These are phyloP conservation scores for Agrochola litura DNA, from an alignment of 2,888 invertebrate species.

Conservation along the genomic window DNA sequence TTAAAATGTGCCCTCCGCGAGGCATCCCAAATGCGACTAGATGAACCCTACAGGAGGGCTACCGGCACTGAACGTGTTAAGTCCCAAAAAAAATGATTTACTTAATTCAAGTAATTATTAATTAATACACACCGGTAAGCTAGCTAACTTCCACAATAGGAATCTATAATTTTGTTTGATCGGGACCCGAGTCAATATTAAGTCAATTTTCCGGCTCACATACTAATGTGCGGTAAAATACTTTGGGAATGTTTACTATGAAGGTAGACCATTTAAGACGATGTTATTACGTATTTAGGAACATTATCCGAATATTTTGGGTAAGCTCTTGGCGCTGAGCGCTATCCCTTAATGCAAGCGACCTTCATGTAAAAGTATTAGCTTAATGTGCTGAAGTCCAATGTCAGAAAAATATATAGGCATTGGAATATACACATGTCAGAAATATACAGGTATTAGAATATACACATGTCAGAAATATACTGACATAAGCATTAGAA, in stretches of 20 bases:
- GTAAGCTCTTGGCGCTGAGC: constrained; percentile 21
- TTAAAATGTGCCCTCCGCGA: too few species aligned
- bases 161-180: constrained; percentile 54
- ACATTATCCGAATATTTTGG: constrained; percentile 29
- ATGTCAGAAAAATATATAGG: background rate
- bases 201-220: constrained; percentile 23
- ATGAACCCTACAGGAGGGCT: too few species aligned
- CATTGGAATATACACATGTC: background rate
- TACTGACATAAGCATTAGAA: background rate
- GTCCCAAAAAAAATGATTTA: background rate
- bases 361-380: constrained; percentile 46
- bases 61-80: too few species aligned
- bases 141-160: constrained; percentile 16
- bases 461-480: background rate
- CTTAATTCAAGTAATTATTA: constrained; percentile 1
- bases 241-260: constrained; percentile 21
- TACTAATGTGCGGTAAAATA: constrained; percentile 26
- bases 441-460: too few species aligned
- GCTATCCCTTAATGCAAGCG: constrained; percentile 36
- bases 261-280: constrained; percentile 4
- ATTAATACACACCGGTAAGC: constrained; percentile 11
- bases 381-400: constrained; percentile 22
- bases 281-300: constrained; percentile 21
- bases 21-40: too few species aligned
- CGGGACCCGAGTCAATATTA: constrained; percentile 31